Conservation (phyloP, 2,113 vertebrate species). For the Leucosticte australis region DNA sequence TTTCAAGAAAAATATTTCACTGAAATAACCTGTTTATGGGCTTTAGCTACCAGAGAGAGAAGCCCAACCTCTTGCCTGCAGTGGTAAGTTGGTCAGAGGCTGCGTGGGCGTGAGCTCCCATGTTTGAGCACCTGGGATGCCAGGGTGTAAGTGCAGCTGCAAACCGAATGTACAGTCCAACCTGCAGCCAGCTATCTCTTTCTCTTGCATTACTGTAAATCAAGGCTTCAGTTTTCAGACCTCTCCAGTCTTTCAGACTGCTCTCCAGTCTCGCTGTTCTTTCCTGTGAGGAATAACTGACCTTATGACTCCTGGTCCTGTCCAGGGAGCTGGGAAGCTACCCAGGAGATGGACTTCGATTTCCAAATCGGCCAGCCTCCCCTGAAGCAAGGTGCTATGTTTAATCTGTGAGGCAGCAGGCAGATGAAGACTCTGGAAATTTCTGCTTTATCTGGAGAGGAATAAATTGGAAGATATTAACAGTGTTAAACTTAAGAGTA, state of each 20-base stretch:
- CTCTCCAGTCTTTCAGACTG: background rate
- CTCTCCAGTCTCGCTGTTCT: background rate
- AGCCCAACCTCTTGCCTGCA: background rate
- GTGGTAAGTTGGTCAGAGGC: background rate
- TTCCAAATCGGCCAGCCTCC: background rate
- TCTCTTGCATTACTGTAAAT: background rate
- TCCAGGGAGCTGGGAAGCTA: background rate
- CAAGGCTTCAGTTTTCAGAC: background rate
- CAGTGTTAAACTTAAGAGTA: background rate
- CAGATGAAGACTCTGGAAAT: background rate
- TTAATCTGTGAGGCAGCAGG: background rate
- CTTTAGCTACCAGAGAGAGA: background rate
- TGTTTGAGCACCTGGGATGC: background rate
- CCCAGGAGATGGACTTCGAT: background rate
- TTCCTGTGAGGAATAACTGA: background rate
- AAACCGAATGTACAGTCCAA: background rate
- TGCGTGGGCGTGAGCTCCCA: fast-evolving
- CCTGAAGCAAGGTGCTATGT: background rate
- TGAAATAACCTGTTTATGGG: fast-evolving
- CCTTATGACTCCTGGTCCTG: fast-evolving
- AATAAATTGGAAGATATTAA: background rate
- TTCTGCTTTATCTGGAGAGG: background rate
- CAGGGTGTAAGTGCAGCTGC: background rate
- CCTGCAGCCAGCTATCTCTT: background rate
- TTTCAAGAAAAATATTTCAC: background rate